These are phyloP conservation scores for Lumbricus terrestris DNA, from an alignment of 2,888 invertebrate genomes.

Conservation along the genomic window DNA sequence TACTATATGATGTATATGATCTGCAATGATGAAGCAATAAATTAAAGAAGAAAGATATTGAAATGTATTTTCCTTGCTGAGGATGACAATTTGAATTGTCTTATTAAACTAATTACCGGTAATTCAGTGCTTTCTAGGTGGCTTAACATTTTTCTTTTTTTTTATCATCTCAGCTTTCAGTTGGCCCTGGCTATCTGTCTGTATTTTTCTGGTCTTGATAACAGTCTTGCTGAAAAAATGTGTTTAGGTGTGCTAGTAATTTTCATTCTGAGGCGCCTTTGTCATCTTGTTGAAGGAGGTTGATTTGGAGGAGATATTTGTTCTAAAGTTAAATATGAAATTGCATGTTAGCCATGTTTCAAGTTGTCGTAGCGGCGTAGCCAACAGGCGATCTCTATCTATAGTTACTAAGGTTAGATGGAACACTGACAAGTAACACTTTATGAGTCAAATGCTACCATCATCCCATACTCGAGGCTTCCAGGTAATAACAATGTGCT, in stretches of 20 bases:
- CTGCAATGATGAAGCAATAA: not conserved
- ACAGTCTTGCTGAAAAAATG: not conserved
- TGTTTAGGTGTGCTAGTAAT: not conserved
- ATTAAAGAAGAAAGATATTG: not conserved
- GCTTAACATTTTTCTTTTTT: not conserved
- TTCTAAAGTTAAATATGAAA: not conserved
- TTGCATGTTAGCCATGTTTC: not conserved
- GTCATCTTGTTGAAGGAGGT: not conserved
- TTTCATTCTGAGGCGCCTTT: not conserved
- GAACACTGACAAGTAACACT: not conserved
- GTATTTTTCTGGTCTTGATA: not conserved
- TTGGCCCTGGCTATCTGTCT: not conserved
- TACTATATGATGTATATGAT: not conserved
- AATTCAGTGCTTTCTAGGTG: not conserved
- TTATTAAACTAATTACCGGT: not conserved
- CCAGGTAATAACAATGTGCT: not conserved
- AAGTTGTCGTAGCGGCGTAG: too few species aligned
- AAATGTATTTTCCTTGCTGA: too few species aligned
- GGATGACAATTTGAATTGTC: not conserved
- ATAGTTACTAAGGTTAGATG: not conserved
- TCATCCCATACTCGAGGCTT: not conserved
- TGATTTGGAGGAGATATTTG: not conserved
- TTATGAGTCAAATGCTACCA: not conserved
- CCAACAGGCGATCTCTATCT: not conserved
- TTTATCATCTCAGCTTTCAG: not conserved